Base-by-base conservation (phyloP, 2,797 vertebrate genomes). In the Sebastes cheni region DNA sequence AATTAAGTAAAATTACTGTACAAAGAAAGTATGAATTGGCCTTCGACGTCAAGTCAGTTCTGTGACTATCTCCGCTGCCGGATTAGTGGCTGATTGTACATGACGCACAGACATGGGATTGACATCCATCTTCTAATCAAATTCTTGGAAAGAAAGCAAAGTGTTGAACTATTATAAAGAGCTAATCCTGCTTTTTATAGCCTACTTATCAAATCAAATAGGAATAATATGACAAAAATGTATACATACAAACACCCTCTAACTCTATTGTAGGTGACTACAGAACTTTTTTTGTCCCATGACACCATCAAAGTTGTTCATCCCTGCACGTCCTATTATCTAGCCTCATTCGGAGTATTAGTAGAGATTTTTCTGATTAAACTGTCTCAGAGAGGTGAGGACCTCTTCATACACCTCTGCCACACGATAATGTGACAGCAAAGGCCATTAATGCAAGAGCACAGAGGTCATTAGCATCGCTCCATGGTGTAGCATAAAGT, bases 381-480 rank as follows among this genome's bases (percentile, higher is more conserved):
- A 91, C 89, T 92, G 88, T 91, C 90, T 90, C 69, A 4, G 67
- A 72, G 67, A 86, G 90, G 90, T 85, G 88, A 91, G 82, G 87
- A 87, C 89, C 90, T 92, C 83, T 84, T 91, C 89, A 87, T 89
- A 90, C 91, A 93, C 92, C 90, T 93, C 90, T 86, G 89, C 87
- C 90, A 90, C 91, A 93, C 81, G 88, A 90, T 92, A 93, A 94
- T 93, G 90, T 95, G 95, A 90, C 91, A 93, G 88, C 93, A 92
- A 91, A 93, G 91, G 90, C 91, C 93, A 95, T 96, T 96, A 95
- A 96, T 96, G 95, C 95, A 94, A 86, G 91, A 94, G 92, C 96
- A 95, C 94, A 95, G 93, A 95, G 95, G 95, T 96, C 94, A 96
- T 96, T 96, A 96, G 93, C 93, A 95, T 95, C 94, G 67, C 95